Evolutionary conservation across 2,888 invertebrate species (phyloP).

Genomic region (Stenurella melanura): DNA sequence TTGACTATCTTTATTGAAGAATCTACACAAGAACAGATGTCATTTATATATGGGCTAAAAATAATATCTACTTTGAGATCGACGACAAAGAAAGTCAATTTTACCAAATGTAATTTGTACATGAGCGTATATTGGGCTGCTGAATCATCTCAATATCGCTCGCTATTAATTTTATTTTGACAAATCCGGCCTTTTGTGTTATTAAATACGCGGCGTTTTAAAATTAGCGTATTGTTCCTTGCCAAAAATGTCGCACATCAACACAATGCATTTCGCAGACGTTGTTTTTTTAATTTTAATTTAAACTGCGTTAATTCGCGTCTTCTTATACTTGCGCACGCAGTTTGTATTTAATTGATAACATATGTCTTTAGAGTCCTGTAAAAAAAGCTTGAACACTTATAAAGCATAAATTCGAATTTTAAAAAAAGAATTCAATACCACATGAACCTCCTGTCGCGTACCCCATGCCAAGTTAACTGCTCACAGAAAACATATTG

Average conservation of each 20-base stretch:
- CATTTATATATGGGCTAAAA: slow-evolving; percentile 56
- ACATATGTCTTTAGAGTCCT: slow-evolving; percentile 36
- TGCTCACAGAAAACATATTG: slow-evolving; percentile 64
- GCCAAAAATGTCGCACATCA: slow-evolving; percentile 15
- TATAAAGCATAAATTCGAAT: slow-evolving; percentile 36
- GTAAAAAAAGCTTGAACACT: slow-evolving; percentile 33
- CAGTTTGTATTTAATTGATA: slow-evolving; percentile 26
- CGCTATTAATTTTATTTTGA: slow-evolving; percentile 14
- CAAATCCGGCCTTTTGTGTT: slow-evolving; percentile 8
- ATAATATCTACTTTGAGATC: slow-evolving; percentile 42
- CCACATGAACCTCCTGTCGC: slow-evolving; percentile 60
- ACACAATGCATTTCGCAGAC: slow-evolving; percentile 13
- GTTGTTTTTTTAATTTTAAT: background rate
- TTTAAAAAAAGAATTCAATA: slow-evolving; percentile 44
- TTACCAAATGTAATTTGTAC: slow-evolving; percentile 40
- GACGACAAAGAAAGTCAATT: slow-evolving; percentile 53
- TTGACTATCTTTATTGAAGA: slow-evolving; percentile 59
- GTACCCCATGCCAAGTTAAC: slow-evolving; percentile 66
- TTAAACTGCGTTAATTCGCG: background rate
- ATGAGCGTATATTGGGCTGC: background rate
- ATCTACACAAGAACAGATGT: slow-evolving; percentile 58
- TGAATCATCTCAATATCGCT: slow-evolving; percentile 11
- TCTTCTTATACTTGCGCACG: background rate
- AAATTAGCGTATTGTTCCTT: slow-evolving; percentile 9
- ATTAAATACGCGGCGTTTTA: slow-evolving; percentile 10